phyloP scores from a whole-genome alignment of 2,888 invertebrate genomes.

The Sipha maydis region DNA sequence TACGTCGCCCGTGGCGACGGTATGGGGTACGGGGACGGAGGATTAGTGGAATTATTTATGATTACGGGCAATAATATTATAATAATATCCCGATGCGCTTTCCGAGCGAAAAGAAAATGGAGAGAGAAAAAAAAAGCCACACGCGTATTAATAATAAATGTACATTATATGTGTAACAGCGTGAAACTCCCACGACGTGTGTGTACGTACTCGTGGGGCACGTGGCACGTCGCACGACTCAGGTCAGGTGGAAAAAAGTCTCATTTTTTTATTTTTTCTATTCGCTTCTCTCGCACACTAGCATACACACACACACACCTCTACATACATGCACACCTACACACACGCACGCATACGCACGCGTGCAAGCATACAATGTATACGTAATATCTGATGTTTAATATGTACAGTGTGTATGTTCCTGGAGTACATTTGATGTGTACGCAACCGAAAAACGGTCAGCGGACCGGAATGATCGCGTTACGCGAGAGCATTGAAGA shows the following conservation, averaged over 20 bases:
- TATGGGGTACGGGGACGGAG: not conserved
- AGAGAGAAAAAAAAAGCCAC: not conserved
- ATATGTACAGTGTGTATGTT: not conserved
- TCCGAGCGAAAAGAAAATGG: not conserved
- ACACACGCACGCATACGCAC: not conserved
- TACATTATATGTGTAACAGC: not conserved
- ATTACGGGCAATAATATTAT: not conserved
- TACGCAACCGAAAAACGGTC: slow-evolving; percentile 9
- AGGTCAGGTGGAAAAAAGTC: slow-evolving; percentile 59
- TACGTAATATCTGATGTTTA: not conserved
- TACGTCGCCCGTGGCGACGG: not conserved
- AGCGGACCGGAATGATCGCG: slow-evolving; percentile 56
- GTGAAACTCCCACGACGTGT: slow-evolving; percentile 51
- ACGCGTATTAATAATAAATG: not conserved
- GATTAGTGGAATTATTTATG: not conserved
- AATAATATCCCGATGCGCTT: not conserved
- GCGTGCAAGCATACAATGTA: not conserved
- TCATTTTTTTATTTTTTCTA: not conserved
- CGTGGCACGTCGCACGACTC: slow-evolving; percentile 31
- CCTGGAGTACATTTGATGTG: not conserved
- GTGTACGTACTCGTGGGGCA: not conserved
- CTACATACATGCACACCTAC: too few relatives aligned
- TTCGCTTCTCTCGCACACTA: not conserved
- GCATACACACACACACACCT: not conserved
- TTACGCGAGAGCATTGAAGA: not conserved